Evolutionary conservation across 2,888 invertebrate species (phyloP), one percentile per base, ranked within the genome.

Genomic region (Leistus spinibarbis): DNA sequence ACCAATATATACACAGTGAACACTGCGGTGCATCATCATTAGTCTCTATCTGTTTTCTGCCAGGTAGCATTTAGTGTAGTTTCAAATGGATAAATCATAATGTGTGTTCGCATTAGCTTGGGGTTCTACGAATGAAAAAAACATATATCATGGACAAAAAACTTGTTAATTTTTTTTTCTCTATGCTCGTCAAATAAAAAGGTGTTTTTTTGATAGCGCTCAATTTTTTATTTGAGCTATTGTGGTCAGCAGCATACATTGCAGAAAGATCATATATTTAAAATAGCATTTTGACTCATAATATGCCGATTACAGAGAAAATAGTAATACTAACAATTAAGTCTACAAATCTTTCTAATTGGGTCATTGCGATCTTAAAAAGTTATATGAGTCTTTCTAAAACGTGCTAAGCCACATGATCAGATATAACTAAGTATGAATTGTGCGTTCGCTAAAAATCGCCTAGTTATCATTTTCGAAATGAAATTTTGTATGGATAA

Each of bases 11-110:
- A 40, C 77, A 78, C 78, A 80, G 78, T 77, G 76, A 78, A 80
- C 80, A 81, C 80, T 78, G 80, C 81, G 80, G 78, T 81, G 82
- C 81, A 82, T 80, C 76, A 77, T 78, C 79, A 79, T 56, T 24
- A 20, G 65, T 57, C 27, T 20, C 40, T 60, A 53, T 22, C 64
- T 70, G 27, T 17, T 65, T 54, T 54, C 40, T 72, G 66, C 57
- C 66, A 72, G 72, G 72, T 66, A 72, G 66, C 72, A 72, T 66
- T 40, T 72, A 66, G 72, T 40, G 27, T 65, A 72, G 62, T 40
- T 40, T 10, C 40, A 10, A n/a, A 40, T 40, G 2, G 13, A 40
- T 40, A 40, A 2, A 40, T 13, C 7, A 40, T 40, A 40, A 5
- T 40, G 40, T 40, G 13, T 40, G n/a, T 40, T 40, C 13, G 13